Conservation (phyloP, 2,797 vertebrate genomes). For the Xyrichtys novacula region DNA sequence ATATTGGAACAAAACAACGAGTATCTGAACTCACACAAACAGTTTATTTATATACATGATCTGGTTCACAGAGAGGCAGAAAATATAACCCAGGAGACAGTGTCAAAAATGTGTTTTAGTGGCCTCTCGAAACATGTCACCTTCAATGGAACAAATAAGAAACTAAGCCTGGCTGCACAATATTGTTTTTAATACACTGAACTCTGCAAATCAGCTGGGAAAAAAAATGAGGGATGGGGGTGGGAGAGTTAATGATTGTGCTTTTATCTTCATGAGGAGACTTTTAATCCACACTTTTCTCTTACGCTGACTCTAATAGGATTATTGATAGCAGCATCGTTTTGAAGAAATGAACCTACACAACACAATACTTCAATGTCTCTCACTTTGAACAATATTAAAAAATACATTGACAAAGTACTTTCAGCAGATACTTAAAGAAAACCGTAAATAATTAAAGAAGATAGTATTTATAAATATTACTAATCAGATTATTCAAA, state of each 20-base stretch:
- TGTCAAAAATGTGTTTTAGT: conserved; percentile 15
- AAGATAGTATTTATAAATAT: not conserved
- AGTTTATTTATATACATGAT: conserved; percentile 47
- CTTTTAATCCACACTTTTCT: conserved; percentile 71
- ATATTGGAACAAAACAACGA: conserved; percentile 56
- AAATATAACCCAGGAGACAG: conserved; percentile 2
- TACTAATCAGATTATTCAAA: not conserved
- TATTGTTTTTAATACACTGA: conserved; percentile 13
- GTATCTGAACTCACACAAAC: conserved; percentile 45
- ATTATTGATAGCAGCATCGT: conserved; percentile 65
- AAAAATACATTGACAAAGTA: not conserved
- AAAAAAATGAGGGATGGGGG: conserved; percentile 26
- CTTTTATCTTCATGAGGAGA: conserved; percentile 69
- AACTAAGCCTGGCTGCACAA: not conserved
- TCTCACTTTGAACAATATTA: not conserved
- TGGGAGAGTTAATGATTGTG: conserved; percentile 53
- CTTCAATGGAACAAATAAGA: conserved; percentile 19
- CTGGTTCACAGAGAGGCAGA: not conserved
- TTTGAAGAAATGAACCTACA: conserved; percentile 47
- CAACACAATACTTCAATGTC: conserved; percentile 14
- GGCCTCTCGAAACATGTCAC: conserved; percentile 5
- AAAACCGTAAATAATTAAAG: not conserved
- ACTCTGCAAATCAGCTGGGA: conserved; percentile 13
- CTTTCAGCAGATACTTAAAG: not conserved
- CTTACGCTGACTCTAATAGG: conserved; percentile 64